Evolutionary conservation across 2,113 vertebrate genomes (phyloP).

Genomic region (Chelonoidis abingdonii): DNA sequence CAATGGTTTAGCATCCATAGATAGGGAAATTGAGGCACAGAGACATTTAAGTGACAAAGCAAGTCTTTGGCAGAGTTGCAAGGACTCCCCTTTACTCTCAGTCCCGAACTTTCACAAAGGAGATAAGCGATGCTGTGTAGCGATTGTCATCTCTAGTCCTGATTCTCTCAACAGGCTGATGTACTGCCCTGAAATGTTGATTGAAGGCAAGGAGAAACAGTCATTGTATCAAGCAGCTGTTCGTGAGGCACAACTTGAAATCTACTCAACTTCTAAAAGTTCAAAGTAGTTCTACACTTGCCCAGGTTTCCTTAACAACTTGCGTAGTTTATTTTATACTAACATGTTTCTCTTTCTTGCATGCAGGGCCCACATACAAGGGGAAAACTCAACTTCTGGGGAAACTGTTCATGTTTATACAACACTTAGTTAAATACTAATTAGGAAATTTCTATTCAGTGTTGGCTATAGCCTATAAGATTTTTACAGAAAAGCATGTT

Average conservation of each 20-base stretch:
- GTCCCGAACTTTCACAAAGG: neutral
- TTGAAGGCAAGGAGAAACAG: neutral
- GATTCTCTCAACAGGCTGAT: neutral
- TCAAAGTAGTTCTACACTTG: neutral
- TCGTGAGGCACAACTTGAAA: slow-evolving; percentile 40
- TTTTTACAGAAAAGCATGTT: neutral
- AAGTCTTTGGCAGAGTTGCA: neutral
- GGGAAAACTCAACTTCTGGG: neutral
- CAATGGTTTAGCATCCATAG: neutral
- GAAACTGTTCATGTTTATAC: neutral
- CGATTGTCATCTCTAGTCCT: slow-evolving; percentile 2
- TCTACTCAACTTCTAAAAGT: neutral
- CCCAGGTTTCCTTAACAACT: neutral
- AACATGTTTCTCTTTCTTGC: neutral
- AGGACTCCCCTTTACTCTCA: neutral
- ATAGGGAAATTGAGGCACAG: neutral
- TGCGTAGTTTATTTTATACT: neutral
- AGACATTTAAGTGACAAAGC: neutral
- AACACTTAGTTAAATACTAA: neutral
- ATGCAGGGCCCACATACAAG: neutral
- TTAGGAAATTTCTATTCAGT: neutral
- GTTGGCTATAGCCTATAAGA: neutral
- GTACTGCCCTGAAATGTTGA: slow-evolving; percentile 12
- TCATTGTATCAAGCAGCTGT: neutral
- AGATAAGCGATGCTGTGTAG: neutral